These are phyloP conservation scores for Amblyopsis rosae DNA, from an alignment of 2,113 vertebrate species.

Conservation along the genomic window DNA sequence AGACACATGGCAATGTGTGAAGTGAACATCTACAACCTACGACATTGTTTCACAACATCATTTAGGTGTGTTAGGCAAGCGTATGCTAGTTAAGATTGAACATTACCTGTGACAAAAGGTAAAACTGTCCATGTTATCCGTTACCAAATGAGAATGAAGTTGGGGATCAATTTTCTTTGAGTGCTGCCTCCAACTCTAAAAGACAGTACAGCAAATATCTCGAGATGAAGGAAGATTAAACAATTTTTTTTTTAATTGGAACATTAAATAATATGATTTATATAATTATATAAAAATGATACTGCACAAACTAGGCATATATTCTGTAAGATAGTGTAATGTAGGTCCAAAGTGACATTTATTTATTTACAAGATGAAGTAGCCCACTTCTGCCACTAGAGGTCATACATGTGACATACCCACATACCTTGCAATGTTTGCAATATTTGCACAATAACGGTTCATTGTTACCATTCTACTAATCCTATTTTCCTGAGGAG, in stretches of 20 bases:
- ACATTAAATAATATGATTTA: too few species aligned
- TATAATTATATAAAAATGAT: too few species aligned
- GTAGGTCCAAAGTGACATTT: too few species aligned
- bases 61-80: too few species aligned
- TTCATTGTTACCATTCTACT: background rate
- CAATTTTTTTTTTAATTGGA: too few species aligned
- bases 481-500: conserved; percentile 80
- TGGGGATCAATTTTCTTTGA: conserved; percentile 77
- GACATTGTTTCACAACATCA: too few species aligned
- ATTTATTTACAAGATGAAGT: background rate
- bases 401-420: conserved; percentile 5
- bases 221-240: background rate
- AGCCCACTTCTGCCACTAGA: conserved; percentile 24
- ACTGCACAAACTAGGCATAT: too few species aligned
- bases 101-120: conserved; percentile 80
- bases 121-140: conserved; percentile 74
- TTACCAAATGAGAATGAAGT: conserved; percentile 74
- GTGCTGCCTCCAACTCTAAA: conserved; percentile 75
- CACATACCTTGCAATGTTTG: background rate
- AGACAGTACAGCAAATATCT: conserved; percentile 20
- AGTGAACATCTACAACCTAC: too few species aligned
- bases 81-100: too few species aligned
- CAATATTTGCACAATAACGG: background rate
- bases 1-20: background rate
- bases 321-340: too few species aligned